A percentile compares a stretch with the other conserved stretches of the same genome.
These are phyloP conservation scores for Sycophila texana DNA, from an alignment of 2,888 invertebrate species.

Conservation along the genomic window DNA sequence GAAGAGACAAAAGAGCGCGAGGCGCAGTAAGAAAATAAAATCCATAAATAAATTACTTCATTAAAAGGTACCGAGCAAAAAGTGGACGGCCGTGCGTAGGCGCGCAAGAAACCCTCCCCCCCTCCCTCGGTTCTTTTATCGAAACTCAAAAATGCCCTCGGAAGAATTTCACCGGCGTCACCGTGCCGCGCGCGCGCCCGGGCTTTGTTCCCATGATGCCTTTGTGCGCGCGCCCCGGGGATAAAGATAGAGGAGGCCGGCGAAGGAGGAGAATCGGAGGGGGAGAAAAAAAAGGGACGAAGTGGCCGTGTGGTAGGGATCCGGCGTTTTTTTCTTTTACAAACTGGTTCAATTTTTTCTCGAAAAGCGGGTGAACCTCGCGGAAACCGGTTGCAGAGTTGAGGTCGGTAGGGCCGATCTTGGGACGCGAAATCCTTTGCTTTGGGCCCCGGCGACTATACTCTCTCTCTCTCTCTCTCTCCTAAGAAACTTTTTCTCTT, in stretches of 20 bases:
- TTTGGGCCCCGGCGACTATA: background rate
- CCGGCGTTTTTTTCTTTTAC: slow-evolving; percentile 74
- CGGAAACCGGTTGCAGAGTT: slow-evolving; percentile 69
- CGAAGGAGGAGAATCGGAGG: background rate
- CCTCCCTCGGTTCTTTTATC: slow-evolving; percentile 24
- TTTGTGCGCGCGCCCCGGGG: slow-evolving; percentile 31
- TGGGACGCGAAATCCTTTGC: no score
- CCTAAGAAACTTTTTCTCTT: background rate
- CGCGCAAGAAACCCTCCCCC: slow-evolving; percentile 26
- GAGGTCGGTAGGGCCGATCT: no score
- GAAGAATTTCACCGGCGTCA: slow-evolving; percentile 46
- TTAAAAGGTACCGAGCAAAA: slow-evolving; percentile 34
- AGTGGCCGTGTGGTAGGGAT: slow-evolving; percentile 58
- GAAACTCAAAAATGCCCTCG: slow-evolving; percentile 49
- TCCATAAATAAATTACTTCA: slow-evolving; percentile 54
- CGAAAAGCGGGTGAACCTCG: slow-evolving; percentile 74
- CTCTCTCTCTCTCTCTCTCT: background rate
- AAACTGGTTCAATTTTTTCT: slow-evolving; percentile 76
- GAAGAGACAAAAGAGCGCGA: slow-evolving; percentile 10
- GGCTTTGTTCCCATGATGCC: slow-evolving; percentile 61
- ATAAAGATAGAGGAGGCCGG: slow-evolving; percentile 39
- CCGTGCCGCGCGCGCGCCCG: background rate
- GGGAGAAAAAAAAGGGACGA: slow-evolving; percentile 1
- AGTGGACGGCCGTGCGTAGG: slow-evolving; percentile 19
- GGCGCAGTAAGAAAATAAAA: slow-evolving; percentile 38